Evolutionary conservation across 2,888 invertebrate species (phyloP).

Genomic region (Microdon myrmicae): DNA sequence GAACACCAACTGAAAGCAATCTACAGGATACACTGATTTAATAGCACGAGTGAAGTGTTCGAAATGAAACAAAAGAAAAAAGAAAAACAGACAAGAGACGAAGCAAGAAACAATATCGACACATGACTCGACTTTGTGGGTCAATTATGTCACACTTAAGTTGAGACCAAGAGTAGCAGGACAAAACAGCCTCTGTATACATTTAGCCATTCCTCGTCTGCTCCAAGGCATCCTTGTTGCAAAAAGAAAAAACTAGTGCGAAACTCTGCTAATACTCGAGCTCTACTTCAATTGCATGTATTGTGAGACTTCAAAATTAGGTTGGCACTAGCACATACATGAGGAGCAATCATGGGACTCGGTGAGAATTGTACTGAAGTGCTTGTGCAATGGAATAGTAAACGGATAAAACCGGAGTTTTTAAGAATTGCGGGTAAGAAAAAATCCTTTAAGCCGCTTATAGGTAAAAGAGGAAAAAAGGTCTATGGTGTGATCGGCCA

Average conservation of each 20-base stretch:
- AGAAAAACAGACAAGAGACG: too few species aligned
- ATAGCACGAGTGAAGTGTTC: too few species aligned
- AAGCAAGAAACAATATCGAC: conserved; percentile 18
- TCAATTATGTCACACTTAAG: conserved; percentile 46
- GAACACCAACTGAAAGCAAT: too few species aligned
- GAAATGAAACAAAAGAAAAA: too few species aligned
- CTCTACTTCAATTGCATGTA: conserved; percentile 21
- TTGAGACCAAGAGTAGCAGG: conserved; percentile 23
- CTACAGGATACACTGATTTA: too few species aligned
- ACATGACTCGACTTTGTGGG: conserved; percentile 44
- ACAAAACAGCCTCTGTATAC: conserved; percentile 36
- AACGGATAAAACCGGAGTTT: conserved; percentile 16
- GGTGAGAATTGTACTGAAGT: too few species aligned
- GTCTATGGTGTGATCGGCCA: too few species aligned
- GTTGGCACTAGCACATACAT: too few species aligned
- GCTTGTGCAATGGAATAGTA: too few species aligned
- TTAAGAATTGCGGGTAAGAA: conserved; percentile 40
- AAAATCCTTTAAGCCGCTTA: conserved; percentile 45
- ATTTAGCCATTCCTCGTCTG: conserved; percentile 21
- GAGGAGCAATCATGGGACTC: too few species aligned
- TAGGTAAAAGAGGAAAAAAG: too few species aligned
- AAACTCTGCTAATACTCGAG: conserved; percentile 32
- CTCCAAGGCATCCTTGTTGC: conserved; percentile 8
- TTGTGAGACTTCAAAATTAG: conserved; percentile 48
- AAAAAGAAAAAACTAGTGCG: conserved; percentile 39